Percentiles rank a stretch among this genome's conserved stretches.
phyloP scores from a whole-genome alignment of 2,113 vertebrate genomes.

The Etia nguti region DNA sequence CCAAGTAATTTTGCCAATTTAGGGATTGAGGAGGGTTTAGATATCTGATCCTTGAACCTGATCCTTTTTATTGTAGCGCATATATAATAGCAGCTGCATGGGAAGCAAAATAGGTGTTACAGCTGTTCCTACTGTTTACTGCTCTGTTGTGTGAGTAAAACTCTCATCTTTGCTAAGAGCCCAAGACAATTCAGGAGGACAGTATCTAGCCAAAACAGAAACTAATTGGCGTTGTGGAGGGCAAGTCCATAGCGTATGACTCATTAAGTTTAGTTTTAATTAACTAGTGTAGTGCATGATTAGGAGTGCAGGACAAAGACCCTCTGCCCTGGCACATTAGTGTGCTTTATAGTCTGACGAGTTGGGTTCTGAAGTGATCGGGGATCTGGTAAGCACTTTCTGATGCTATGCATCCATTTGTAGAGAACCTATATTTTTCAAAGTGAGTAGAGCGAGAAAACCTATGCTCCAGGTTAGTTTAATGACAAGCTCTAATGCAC shows the following conservation, averaged over 20 bases:
- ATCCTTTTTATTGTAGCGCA: background rate
- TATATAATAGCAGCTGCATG: background rate
- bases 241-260: background rate
- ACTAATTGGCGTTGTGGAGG: slow-evolving; percentile 53
- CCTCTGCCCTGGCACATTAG: slow-evolving; percentile 23
- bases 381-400: background rate
- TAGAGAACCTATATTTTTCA: background rate
- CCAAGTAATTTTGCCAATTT: background rate
- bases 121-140: background rate
- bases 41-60: background rate
- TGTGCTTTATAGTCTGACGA: slow-evolving; percentile 28
- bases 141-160: background rate
- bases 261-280: slow-evolving; percentile 57
- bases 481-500: background rate
- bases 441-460: background rate
- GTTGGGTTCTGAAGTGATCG: background rate
- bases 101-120: background rate
- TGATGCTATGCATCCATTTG: background rate
- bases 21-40: background rate
- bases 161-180: slow-evolving; percentile 18
- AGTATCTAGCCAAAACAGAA: slow-evolving; percentile 23
- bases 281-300: slow-evolving; percentile 41
- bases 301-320: slow-evolving; percentile 36
- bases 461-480: background rate
- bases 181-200: background rate